phyloP scores from a whole-genome alignment of 2,113 vertebrate genomes.

The Leucosticte australis region DNA sequence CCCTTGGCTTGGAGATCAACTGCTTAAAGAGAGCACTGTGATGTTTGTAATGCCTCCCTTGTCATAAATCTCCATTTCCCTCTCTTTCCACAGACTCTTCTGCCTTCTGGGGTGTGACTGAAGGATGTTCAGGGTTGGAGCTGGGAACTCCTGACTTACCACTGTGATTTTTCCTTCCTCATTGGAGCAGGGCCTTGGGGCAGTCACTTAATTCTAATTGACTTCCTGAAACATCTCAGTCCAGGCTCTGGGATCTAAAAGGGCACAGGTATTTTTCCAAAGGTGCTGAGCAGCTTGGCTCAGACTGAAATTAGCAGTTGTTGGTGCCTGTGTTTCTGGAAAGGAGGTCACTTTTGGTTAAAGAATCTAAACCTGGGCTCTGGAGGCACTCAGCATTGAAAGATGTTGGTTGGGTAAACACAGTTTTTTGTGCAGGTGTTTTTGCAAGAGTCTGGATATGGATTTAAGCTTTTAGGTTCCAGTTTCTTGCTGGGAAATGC shows the following conservation, averaged over 20 bases:
- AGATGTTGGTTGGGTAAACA: not conserved
- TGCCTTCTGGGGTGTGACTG: not conserved
- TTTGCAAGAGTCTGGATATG: not conserved
- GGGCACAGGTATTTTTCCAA: not conserved
- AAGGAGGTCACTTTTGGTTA: not conserved
- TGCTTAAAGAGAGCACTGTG: not conserved
- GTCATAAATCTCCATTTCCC: not conserved
- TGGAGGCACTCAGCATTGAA: not conserved
- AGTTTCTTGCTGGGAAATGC: not conserved
- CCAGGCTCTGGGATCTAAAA: not conserved
- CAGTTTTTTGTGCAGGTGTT: not conserved
- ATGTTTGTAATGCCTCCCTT: not conserved
- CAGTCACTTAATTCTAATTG: not conserved
- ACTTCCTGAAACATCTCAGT: not conserved
- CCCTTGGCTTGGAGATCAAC: not conserved
- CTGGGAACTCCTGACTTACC: not conserved
- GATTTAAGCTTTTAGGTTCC: not conserved
- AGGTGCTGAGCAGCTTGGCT: not conserved
- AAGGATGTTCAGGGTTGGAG: not conserved
- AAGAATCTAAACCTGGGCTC: not conserved
- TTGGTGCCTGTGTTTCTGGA: not conserved
- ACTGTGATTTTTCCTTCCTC: not conserved
- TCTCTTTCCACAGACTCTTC: not conserved
- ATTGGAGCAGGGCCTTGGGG: not conserved
- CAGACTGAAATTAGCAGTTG: not conserved